Evolutionary conservation across 2,113 vertebrate genomes (phyloP), one percentile per base, ranked within the genome.

Genomic region (Sorex araneus): DNA sequence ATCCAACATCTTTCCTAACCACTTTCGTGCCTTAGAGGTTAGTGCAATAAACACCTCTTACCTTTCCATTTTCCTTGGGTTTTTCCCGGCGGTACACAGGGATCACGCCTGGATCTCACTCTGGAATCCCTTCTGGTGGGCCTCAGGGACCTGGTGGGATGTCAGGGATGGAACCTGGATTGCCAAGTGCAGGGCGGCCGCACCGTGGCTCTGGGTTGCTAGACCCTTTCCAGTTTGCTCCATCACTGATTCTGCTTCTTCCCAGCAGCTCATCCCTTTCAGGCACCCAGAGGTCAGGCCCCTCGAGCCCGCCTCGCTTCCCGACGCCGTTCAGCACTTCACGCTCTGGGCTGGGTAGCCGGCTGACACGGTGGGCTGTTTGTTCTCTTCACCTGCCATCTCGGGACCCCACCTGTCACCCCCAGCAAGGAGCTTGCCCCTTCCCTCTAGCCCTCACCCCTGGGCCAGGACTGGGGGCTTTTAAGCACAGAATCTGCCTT

Each of bases 291-390:
- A 75, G 5, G 47, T 54, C 73, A 47, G 92, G 67, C 57, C 54
- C 66, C 57, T 75, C 18, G 0, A 63, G 66, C 76, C 28, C 86
- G 67, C 94, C 21, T 18, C 69, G 6, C 89, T 84, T 92, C 36
- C 85, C 9, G 40, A 78, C 74, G 54, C 19, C 45, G 3, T 23
- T 10, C 84, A 86, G 27, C 9, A 45, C 54, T 87, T 89, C 77
- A 21, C 28, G 71, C n/a, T 34, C 74, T 77, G 54, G 47, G n/a
- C 54, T 90, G 81, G 78, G 94, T 92, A 84, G n/a, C n/a, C 92
- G 36, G 21, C 71, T 96, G 71, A 96, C 78, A 19, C 81, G 86
- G 97, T 97, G 87, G 97, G 97, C 32, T 36, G 40, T 92, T 50
- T 60, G 21, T 23, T 34, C 84, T 69, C 9, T 1, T 90, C 12